Percentiles rank a stretch among this genome's conserved stretches.
Conservation (phyloP, 2,888 invertebrate genomes). For the Philaethria dido region DNA sequence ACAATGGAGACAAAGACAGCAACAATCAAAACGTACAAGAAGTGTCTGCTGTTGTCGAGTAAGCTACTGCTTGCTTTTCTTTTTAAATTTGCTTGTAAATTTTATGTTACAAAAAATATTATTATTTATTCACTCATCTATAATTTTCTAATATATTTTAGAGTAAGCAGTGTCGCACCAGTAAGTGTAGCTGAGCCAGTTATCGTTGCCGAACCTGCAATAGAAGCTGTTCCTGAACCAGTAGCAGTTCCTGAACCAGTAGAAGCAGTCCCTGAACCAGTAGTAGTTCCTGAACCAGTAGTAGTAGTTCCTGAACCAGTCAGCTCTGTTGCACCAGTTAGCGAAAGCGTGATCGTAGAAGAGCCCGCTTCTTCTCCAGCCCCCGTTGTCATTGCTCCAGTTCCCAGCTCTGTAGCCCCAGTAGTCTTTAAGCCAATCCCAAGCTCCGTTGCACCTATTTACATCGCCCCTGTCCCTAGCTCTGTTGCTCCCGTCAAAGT, state of each 20-base stretch:
- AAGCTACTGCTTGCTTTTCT: no score
- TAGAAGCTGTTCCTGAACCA: neutral
- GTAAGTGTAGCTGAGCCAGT: neutral
- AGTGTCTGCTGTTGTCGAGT: conserved; percentile 7
- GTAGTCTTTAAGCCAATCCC: conserved; percentile 19
- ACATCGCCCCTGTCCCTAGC: neutral
- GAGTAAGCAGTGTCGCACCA: conserved; percentile 4
- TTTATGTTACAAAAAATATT: no score
- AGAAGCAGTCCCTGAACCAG: neutral
- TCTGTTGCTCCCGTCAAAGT: conserved; percentile 33
- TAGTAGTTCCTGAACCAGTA: neutral
- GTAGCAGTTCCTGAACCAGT: neutral
- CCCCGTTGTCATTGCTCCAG: conserved; percentile 17
- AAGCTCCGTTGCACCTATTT: conserved; percentile 28
- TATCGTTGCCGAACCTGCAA: neutral
- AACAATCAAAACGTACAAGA: conserved; percentile 17
- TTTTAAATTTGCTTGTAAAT: no score
- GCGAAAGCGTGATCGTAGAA: neutral
- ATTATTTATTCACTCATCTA: no score
- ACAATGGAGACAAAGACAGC: conserved; percentile 40
- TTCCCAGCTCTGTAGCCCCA: conserved; percentile 23
- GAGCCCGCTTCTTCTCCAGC: neutral
- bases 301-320: neutral
- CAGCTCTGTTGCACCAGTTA: conserved; percentile 1
- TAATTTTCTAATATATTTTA: neutral